Evolutionary conservation across 2,888 invertebrate genomes (phyloP), one percentile per base, ranked within the genome.

Genomic region (Drosophila trichaetosa): DNA sequence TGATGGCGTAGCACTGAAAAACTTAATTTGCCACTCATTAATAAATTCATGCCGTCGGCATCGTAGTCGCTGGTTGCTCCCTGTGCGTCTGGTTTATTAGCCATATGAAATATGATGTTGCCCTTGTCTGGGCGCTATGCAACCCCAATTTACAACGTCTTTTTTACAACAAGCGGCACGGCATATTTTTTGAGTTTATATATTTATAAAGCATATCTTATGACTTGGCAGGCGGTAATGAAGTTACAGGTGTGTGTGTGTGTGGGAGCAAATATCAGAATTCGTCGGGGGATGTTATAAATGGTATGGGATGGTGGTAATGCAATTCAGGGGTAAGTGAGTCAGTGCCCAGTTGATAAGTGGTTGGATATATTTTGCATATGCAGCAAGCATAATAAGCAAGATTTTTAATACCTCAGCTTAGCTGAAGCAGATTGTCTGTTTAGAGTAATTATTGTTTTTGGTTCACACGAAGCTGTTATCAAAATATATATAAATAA

Each of bases 1-100:
- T 53, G 31, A 42, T 53, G 29, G 27, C 29, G 46, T 33, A 42
- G 34, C 36, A 52, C 63, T 77, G 73, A 70, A 76, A 89, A 91
- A 89, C 85, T 91, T 91, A 85, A 92, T 92, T 91, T 91, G 84
- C 81, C 75, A 76, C 89, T 91, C 90, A 92, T 91, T 92, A 91
- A 91, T 91, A 91, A 89, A 90, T 91, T 91, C 87, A 92, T 91
- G 70, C 52, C 64, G 53, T 21, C 18, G 57, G 53, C 64, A 54
- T 33, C 29, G 21, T 29, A 24, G 46, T 24, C 46, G 16, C 16
- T 24, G 18, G 57, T 40, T 65, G 65, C 65, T 62, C 72, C 72
- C 74, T 57, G 33, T 49, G 58, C 73, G 59, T 58, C 68, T 80
- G 83, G 79, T 89, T 87, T 86, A 91, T 90, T 91, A 91, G 87